A percentile compares a stretch with the other conserved stretches of the same genome.
Conservation (phyloP, 2,888 invertebrate genomes). For the Phragmatobia fuliginosa region DNA sequence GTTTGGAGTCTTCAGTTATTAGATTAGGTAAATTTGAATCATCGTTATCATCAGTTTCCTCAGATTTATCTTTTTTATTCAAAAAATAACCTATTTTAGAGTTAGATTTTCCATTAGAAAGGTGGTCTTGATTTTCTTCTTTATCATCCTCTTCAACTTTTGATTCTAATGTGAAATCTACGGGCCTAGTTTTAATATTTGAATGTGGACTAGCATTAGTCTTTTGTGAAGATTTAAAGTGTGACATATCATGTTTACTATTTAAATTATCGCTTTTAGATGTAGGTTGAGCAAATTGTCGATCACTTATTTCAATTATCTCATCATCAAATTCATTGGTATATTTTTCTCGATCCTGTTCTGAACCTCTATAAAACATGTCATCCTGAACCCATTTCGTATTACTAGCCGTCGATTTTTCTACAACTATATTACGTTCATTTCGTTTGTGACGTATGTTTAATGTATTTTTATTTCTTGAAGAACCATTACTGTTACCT, state of each 20-base stretch:
- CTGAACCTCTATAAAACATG: constrained; percentile 26
- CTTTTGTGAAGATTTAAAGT: background rate
- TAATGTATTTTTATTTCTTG: constrained; percentile 34
- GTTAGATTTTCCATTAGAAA: background rate
- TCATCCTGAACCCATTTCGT: constrained; percentile 46
- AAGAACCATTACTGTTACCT: constrained; percentile 19
- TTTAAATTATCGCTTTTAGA: constrained; percentile 3
- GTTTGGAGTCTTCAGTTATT: background rate
- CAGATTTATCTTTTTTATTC: background rate
- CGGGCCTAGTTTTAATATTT: constrained; percentile 6
- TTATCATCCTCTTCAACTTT: constrained; percentile 6
- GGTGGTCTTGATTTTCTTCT: constrained; percentile 3
- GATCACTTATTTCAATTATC: constrained; percentile 18
- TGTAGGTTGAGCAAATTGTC: constrained; percentile 4
- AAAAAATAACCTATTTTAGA: background rate
- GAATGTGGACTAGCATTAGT: constrained; percentile 1
- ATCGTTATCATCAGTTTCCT: background rate
- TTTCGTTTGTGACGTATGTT: constrained; percentile 57
- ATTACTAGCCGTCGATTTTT: constrained; percentile 47
- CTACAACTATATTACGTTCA: constrained; percentile 61
- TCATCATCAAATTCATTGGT: constrained; percentile 28
- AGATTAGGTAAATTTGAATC: background rate
- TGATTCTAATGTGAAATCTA: background rate
- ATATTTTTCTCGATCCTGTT: constrained; percentile 25
- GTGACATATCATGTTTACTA: background rate